Percentiles rank a stretch among this genome's conserved stretches.
Evolutionary conservation across 2,888 invertebrate species (phyloP).

Genomic region (Aethes cnicana): DNA sequence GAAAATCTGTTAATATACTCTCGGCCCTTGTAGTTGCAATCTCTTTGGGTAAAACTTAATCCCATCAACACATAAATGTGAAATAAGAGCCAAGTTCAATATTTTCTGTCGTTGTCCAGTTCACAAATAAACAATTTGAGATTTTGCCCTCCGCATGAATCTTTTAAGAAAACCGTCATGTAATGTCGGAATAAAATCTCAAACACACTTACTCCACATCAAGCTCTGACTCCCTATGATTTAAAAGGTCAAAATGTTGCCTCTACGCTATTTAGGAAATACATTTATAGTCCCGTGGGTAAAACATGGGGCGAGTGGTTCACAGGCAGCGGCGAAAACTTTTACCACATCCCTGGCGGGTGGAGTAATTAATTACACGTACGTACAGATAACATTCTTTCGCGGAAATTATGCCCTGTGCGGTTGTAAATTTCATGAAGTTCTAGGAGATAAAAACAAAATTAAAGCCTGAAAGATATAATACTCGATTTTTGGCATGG

Average conservation of each 20-base stretch:
- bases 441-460: not conserved
- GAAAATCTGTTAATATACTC: no score
- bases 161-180: no score
- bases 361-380: constrained; percentile 21
- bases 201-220: not conserved
- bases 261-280: constrained; percentile 3
- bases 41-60: no score
- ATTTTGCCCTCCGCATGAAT: no score
- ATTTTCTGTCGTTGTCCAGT: no score
- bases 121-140: no score
- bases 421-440: constrained; percentile 2
- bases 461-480: not conserved
- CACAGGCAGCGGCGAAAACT: constrained; percentile 1
- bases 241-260: constrained; percentile 14
- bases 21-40: no score
- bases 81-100: no score
- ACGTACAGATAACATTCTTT: constrained; percentile 14
- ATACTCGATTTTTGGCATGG: no score
- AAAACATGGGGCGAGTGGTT: not conserved
- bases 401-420: constrained; percentile 7
- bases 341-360: constrained; percentile 4
- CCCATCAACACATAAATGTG: no score
- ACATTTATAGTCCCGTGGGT: constrained; percentile 4
- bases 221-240: constrained; percentile 2
- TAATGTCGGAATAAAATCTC: not conserved